phyloP scores from a whole-genome alignment of 1,140 invertebrate species.

The Pollicipes pollicipes region DNA sequence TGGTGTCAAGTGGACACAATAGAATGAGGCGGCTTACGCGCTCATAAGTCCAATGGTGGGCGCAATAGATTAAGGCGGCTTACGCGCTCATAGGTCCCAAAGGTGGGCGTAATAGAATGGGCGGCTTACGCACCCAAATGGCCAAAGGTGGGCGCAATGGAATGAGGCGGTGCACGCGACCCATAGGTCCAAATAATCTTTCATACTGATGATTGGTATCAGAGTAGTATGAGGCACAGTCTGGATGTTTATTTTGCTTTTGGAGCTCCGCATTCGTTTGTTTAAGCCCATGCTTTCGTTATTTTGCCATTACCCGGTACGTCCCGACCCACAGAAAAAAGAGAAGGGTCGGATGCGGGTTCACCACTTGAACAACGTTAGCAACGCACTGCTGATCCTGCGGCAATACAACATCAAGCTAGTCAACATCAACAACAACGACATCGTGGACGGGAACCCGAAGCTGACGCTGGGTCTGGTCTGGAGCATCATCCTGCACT shows the following conservation, averaged over 20 bases:
- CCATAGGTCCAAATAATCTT: no score
- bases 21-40: no score
- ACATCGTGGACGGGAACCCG: slow-evolving; percentile 74
- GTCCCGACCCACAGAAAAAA: background rate
- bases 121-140: no score
- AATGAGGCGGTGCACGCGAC: no score
- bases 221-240: background rate
- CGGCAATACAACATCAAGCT: background rate
- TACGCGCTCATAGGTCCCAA: no score
- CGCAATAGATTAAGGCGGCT: no score
- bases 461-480: no score
- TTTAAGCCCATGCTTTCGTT: slow-evolving; percentile 8
- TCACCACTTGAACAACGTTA: slow-evolving; percentile 6
- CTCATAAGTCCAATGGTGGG: no score
- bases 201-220: background rate
- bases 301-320: no score
- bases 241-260: background rate
- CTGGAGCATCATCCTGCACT: slow-evolving; percentile 77
- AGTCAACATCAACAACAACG: slow-evolving; percentile 78
- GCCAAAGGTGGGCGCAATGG: no score
- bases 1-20: no score
- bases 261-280: slow-evolving; percentile 3
- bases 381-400: background rate
- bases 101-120: no score
- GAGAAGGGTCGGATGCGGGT: background rate